phyloP scores from a whole-genome alignment of 2,888 invertebrate species.

The Caenorhabditis wallacei region DNA sequence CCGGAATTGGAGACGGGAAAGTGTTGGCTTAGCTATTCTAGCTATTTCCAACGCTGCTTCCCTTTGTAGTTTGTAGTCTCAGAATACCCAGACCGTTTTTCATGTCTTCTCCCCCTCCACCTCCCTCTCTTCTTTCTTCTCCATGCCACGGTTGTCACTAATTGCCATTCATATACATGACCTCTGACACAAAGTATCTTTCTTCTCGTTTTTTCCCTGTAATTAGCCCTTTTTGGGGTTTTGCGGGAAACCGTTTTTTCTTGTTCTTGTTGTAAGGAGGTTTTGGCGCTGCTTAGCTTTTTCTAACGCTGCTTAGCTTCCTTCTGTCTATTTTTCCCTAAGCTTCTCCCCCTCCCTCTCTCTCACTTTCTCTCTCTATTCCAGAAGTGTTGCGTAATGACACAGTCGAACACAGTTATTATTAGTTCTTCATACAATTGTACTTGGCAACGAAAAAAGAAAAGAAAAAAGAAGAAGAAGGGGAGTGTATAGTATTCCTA shows the following conservation, averaged over 20 bases:
- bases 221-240: too few species aligned
- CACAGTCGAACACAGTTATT: conserved; percentile 29
- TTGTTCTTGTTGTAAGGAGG: too few species aligned
- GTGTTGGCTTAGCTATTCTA: too few species aligned
- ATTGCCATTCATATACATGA: conserved; percentile 33
- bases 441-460: conserved; percentile 7
- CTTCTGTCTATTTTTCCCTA: too few species aligned
- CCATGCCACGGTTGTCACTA: conserved; percentile 15
- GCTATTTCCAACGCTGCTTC: too few species aligned
- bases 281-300: too few species aligned
- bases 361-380: background rate
- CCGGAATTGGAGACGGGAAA: too few species aligned
- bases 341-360: background rate
- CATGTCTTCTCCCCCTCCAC: too few species aligned
- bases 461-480: background rate
- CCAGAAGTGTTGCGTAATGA: conserved; percentile 24
- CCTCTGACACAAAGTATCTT: conserved; percentile 13
- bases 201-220: background rate
- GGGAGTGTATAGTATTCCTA: conserved; percentile 22
- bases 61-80: too few species aligned
- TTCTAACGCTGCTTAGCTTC: too few species aligned
- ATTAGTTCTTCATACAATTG: conserved; percentile 21
- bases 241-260: too few species aligned
- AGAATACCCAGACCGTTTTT: too few species aligned
- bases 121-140: conserved; percentile 4